A percentile compares a stretch with the other conserved stretches of the same genome.
Evolutionary conservation across 2,888 invertebrate species (phyloP).

Genomic region (Heliconius charithonia): DNA sequence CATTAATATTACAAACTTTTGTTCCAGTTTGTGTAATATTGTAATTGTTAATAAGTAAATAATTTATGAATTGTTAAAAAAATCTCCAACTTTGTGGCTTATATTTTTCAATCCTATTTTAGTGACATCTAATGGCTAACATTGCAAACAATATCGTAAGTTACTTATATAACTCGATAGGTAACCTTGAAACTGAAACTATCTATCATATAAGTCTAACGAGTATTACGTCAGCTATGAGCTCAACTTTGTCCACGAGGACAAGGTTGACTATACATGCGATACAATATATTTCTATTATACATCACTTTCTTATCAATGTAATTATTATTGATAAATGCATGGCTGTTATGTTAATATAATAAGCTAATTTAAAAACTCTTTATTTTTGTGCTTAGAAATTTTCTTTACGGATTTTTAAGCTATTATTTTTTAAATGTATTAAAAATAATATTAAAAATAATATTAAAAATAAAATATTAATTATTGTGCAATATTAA

Average conservation of each 20-base stretch:
- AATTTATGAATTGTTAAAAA: not conserved
- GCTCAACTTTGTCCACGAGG: not conserved
- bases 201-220: not conserved
- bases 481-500: too few relatives aligned
- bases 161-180: not conserved
- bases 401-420: not conserved
- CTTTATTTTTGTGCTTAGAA: not conserved
- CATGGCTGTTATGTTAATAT: not conserved
- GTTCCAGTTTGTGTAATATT: not conserved
- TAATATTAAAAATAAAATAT: too few relatives aligned
- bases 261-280: constrained; percentile 1
- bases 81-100: not conserved
- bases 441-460: too few relatives aligned
- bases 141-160: not conserved
- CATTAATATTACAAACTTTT: not conserved
- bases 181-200: not conserved
- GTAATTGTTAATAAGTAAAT: not conserved
- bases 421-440: not conserved
- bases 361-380: not conserved
- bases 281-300: not conserved
- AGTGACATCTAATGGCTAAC: not conserved
- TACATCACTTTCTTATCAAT: not conserved
- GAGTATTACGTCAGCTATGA: not conserved
- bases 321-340: not conserved
- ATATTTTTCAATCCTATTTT: not conserved